Evolutionary conservation across 2,888 invertebrate species (phyloP).

Genomic region (Lycia hirtaria): DNA sequence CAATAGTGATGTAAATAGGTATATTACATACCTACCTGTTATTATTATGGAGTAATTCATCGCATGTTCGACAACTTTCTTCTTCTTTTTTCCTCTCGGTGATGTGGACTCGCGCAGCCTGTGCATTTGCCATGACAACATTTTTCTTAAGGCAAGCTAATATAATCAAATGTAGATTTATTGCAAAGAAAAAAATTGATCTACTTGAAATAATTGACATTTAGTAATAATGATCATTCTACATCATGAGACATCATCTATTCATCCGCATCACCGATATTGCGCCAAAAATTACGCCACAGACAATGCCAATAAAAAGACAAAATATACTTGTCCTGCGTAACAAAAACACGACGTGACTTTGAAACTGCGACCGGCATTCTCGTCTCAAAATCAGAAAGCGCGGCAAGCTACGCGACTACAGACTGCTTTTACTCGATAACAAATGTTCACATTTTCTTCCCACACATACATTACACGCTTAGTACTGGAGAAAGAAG

Average conservation of each 20-base stretch:
- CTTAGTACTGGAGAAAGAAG: constrained; percentile 22
- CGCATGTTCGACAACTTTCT: no score
- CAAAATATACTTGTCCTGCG: constrained; percentile 75
- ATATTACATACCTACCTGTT: no score
- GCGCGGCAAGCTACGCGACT: constrained; percentile 67
- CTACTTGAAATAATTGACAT: no score
- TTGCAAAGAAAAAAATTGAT: no score
- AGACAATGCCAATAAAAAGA: constrained; percentile 54
- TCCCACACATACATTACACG: constrained; percentile 49
- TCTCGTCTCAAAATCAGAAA: constrained; percentile 82
- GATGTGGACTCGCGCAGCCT: no score
- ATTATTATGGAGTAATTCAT: no score
- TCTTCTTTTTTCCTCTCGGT: no score
- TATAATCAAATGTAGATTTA: no score
- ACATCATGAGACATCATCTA: not conserved
- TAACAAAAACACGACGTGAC: constrained; percentile 78
- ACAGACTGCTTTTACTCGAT: constrained; percentile 41
- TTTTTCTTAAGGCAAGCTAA: no score
- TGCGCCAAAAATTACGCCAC: constrained; percentile 26
- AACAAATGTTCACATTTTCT: constrained; percentile 22
- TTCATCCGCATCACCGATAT: constrained; percentile 13
- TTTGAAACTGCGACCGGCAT: constrained; percentile 62
- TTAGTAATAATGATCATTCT: not conserved
- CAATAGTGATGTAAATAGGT: no score
- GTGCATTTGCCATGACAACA: no score